Base-by-base conservation (phyloP, 2,797 vertebrate genomes). In the Linurgus olivaceus region DNA sequence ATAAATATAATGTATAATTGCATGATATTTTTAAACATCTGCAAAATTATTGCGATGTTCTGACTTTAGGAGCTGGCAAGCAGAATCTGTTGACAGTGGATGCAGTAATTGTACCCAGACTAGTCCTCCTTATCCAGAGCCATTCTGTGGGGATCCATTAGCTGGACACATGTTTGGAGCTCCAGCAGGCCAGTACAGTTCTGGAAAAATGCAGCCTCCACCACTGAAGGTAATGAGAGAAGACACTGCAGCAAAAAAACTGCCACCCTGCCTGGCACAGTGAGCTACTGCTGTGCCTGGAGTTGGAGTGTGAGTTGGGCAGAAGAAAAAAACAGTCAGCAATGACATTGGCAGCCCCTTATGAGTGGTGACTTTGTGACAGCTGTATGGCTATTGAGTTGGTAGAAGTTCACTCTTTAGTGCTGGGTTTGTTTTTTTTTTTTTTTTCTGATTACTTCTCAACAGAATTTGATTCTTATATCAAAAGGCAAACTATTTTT, bases 31-130 rank as follows among this genome's bases (percentile, higher is more conserved):
- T 91, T 90, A 85, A 29, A 48, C n/a, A 58, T 28, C 33, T 85
- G 20, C n/a, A 72, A 86, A 25, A 70, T 75, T 54, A 29, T 50
- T 89, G 21, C 72, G 10, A 23, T 93, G 51, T 95, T 95, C 44
- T 50, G 48, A 73, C 63, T 95, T 72, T 77, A 99, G 99, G 98
- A 99, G 99, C 35, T 99, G 99, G 99, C 99, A 99, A 98, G 99
- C 99, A 2, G 99, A 99, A 96, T 99, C 99, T 0, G 98, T 99
- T 94, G 99, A 99, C 96, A 99, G 99, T 73, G 99, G 99, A 92
- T 99, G 99, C 96, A 98, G 99, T 97, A 99, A 99, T 97, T 99
- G 99, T 91, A 98, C 98, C 15, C 98, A 98, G 19, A 98, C 98
- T 47, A 97, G 98, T 8, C 97, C 98, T n/a, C 97, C 97, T 7